Base-by-base conservation (phyloP, 2,113 vertebrate genomes). In the Crotalus horridus region DNA sequence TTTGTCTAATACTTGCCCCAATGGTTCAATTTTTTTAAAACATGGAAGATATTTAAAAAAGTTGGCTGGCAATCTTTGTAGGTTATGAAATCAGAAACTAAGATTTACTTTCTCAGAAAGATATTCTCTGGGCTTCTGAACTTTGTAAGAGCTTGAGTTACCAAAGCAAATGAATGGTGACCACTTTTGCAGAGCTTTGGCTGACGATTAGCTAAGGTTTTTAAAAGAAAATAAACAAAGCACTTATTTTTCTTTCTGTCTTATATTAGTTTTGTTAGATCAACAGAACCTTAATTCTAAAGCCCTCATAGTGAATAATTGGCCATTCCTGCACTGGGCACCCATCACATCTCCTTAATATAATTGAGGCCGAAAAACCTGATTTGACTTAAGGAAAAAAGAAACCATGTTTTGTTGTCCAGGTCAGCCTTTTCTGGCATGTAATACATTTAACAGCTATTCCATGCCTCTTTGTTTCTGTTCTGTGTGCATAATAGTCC, bases 361-460 rank as follows among this genome's bases (percentile, higher is more conserved):
- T 86, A 21, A 59, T 48, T 24, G 48, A 11, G 46, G 9, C 17
- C 51, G 3, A 92, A 85, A 90, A 89, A 51, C 39, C 39, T 85
- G 54, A 54, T 48, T 43, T 86, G 29, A 39, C 55, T 61, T 29
- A 51, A 85, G 29, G 43, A 56, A 56, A 64, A 61, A 87, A 91
- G 24, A 29, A 59, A 17, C 33, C 91, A 92, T 90, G 53, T 54
- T 24, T 86, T 59, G 43, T 85, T 93, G 88, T 86, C 90, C 17
- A 56, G 74, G 74, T 21, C 46, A 43, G 69, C 23, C n/a, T 59
- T 61, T 86, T 26, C 55, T 48, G n/a, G 15, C 61, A 48, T 89
- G 64, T 89, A n/a, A 92, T 89, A 58, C 87, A 89, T 92, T 92
- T 39, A 89, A 85, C 92, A 93, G 88, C 12, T 46, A 13, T 86